These are phyloP conservation scores for Alosa sapidissima DNA, from an alignment of 2,797 vertebrate species.

Conservation along the genomic window DNA sequence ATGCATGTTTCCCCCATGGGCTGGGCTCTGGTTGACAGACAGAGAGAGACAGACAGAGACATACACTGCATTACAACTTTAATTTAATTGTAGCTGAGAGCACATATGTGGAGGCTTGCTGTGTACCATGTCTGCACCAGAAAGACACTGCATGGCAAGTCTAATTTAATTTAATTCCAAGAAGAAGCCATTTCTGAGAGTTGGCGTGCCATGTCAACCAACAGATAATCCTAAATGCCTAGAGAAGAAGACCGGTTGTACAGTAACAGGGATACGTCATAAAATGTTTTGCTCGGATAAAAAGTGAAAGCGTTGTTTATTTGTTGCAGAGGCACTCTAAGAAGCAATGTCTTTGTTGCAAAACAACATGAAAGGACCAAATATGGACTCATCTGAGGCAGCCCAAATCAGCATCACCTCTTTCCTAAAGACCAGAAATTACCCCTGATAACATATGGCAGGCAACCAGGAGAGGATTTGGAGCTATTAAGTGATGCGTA, in stretches of 20 bases:
- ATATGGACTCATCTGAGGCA: neutral
- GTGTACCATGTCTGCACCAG: neutral
- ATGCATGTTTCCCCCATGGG: neutral
- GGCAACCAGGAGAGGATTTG: neutral
- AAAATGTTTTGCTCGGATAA: neutral
- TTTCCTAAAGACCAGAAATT: neutral
- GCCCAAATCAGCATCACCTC: neutral
- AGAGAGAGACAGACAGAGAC: neutral
- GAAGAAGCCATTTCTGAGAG: slow-evolving; percentile 7
- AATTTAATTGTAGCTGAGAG: neutral
- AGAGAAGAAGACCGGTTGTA: neutral
- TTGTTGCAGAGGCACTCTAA: neutral
- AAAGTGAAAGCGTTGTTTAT: neutral
- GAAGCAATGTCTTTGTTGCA: neutral
- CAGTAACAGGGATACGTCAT: neutral
- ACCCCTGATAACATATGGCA: neutral
- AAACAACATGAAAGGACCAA: neutral
- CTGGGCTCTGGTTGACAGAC: neutral
- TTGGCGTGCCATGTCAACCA: neutral
- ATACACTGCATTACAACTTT: slow-evolving; percentile 6
- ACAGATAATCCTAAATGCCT: neutral
- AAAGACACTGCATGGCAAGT: neutral
- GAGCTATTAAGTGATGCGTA: slow-evolving; percentile 17
- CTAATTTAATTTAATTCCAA: neutral
- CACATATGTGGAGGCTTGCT: neutral